These are phyloP conservation scores for Nannospalax galili DNA, from an alignment of 2,113 vertebrate genomes.

Conservation along the genomic window DNA sequence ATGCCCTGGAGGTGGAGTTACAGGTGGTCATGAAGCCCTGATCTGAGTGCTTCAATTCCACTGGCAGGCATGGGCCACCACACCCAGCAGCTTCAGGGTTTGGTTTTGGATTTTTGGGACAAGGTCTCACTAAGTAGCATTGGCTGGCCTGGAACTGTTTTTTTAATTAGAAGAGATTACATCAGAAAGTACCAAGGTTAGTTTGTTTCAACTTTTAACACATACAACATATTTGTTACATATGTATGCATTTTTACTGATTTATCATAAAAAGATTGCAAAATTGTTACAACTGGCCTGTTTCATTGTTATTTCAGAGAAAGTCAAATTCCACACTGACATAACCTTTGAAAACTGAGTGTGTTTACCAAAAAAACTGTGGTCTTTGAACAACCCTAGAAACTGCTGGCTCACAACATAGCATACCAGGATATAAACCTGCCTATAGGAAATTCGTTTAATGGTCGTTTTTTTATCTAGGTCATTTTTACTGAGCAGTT, in stretches of 20 bases:
- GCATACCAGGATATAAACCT: not conserved
- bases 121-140: no score
- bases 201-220: constrained; percentile 40
- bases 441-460: not conserved
- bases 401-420: not conserved
- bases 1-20: no score
- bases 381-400: constrained; percentile 39
- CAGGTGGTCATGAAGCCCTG: no score
- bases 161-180: not conserved
- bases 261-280: constrained; percentile 12
- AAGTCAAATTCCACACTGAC: constrained; percentile 37
- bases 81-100: not conserved
- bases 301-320: constrained; percentile 32
- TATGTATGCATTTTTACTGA: not conserved
- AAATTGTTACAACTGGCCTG: constrained; percentile 36
- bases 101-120: not conserved
- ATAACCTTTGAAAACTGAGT: constrained; percentile 27
- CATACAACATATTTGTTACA: not conserved
- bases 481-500: not conserved
- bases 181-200: not conserved
- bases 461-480: not conserved
- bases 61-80: not conserved
- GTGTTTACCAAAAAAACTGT: not conserved
- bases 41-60: no score
- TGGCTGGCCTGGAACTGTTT: not conserved